These are phyloP conservation scores for Anarsia innoxiella DNA, from an alignment of 2,888 invertebrate genomes.

Conservation along the genomic window DNA sequence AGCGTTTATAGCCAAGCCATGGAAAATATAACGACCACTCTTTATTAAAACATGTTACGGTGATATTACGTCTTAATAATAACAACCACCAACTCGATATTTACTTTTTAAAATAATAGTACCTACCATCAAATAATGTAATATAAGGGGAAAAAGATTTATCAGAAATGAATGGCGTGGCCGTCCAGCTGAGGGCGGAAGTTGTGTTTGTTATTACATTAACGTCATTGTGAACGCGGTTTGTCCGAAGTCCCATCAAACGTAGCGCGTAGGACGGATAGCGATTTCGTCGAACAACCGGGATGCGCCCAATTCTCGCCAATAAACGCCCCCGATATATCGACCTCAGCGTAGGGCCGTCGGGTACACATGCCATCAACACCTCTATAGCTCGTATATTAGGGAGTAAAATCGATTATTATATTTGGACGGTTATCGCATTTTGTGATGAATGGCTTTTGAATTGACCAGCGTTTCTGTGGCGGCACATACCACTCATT, in stretches of 20 bases:
- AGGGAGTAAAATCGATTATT: slow-evolving; percentile 50
- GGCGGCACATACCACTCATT: slow-evolving; percentile 44
- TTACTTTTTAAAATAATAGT: slow-evolving; percentile 10
- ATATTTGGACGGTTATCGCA: slow-evolving; percentile 34
- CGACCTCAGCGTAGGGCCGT: slow-evolving; percentile 42
- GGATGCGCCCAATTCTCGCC: slow-evolving; percentile 74
- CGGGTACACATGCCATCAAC: slow-evolving; percentile 41
- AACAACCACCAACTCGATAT: slow-evolving; percentile 7
- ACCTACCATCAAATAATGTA: too few relatives aligned
- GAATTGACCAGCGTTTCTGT: slow-evolving; percentile 52
- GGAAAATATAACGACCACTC: slow-evolving; percentile 11
- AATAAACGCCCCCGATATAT: slow-evolving; percentile 68
- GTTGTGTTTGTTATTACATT: slow-evolving; percentile 46
- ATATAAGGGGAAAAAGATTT: too few relatives aligned
- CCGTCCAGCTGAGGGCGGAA: slow-evolving; percentile 29
- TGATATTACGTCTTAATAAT: slow-evolving; percentile 14
- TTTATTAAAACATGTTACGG: slow-evolving; percentile 19
- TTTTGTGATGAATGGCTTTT: slow-evolving; percentile 39
- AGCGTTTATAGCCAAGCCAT: slow-evolving; percentile 1
- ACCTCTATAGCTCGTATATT: slow-evolving; percentile 39
- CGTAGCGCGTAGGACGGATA: slow-evolving; percentile 59
- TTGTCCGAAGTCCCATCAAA: slow-evolving; percentile 56
- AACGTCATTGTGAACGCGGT: slow-evolving; percentile 44
- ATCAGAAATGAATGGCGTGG: slow-evolving; percentile 2
- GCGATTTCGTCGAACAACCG: slow-evolving; percentile 68